Percentiles rank a stretch among this genome's conserved stretches.
These are phyloP conservation scores for Latrodectus geometricus DNA, from an alignment of 1,140 invertebrate genomes.

Conservation along the genomic window DNA sequence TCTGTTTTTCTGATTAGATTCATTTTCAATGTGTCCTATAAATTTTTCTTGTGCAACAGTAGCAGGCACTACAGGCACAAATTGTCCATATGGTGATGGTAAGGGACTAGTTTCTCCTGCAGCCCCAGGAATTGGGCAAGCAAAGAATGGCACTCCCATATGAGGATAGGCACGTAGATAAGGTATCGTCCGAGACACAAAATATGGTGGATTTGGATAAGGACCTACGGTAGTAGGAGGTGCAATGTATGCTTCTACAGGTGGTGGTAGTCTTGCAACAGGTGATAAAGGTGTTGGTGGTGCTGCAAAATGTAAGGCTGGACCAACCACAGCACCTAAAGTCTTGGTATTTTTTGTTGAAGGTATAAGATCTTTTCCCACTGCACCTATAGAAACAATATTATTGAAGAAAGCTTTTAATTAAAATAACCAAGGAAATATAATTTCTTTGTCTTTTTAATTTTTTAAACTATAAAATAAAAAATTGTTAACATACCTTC, in stretches of 20 bases:
- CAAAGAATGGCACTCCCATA: slow-evolving; percentile 52
- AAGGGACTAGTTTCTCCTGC: slow-evolving; percentile 24
- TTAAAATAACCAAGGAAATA: not conserved
- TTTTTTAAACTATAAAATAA: not conserved
- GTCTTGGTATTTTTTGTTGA: not conserved
- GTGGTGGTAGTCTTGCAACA: slow-evolving; percentile 18
- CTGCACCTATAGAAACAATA: slow-evolving; percentile 1
- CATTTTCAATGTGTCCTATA: slow-evolving; percentile 27
- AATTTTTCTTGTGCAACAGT: slow-evolving; percentile 49
- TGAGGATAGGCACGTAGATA: slow-evolving; percentile 50
- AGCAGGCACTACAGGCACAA: slow-evolving; percentile 47
- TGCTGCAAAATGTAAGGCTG: slow-evolving; percentile 20
- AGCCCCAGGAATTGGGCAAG: slow-evolving; percentile 33
- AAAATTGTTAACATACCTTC: slow-evolving; percentile 27
- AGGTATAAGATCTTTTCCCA: not conserved
- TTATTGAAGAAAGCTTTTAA: not conserved
- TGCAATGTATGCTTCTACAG: slow-evolving; percentile 40
- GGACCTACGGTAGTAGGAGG: slow-evolving; percentile 46
- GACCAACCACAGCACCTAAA: slow-evolving; percentile 28
- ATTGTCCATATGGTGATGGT: slow-evolving; percentile 35
- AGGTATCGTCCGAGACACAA: slow-evolving; percentile 50
- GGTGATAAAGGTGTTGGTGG: slow-evolving; percentile 31
- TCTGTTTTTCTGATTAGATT: slow-evolving; percentile 31
- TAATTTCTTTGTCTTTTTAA: not conserved
- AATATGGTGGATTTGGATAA: slow-evolving; percentile 42